phyloP scores from a whole-genome alignment of 1,140 invertebrate species.

The Cyclina sinensis region DNA sequence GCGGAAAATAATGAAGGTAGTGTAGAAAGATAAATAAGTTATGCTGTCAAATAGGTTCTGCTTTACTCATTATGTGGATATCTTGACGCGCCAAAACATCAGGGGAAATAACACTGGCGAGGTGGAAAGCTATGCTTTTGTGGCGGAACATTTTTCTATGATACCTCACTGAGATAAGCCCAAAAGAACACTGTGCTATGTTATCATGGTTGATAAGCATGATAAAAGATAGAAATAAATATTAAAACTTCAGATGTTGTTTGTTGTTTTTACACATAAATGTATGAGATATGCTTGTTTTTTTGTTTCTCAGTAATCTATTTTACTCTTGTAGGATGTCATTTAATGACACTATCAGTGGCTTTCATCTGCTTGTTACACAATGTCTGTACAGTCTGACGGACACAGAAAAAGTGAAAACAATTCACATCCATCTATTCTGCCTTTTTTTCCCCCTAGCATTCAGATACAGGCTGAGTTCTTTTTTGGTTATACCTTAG shows the following conservation, averaged over 20 bases:
- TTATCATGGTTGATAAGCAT: constrained; percentile 41
- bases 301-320: constrained; percentile 34
- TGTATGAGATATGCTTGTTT: constrained; percentile 28
- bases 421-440: constrained; percentile 3
- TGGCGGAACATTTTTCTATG: constrained; percentile 52
- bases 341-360: constrained; percentile 36
- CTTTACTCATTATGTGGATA: constrained; percentile 52
- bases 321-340: constrained; percentile 40
- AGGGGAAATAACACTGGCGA: constrained; percentile 30
- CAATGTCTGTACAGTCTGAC: constrained; percentile 27
- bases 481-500: too few relatives aligned
- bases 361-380: constrained; percentile 29
- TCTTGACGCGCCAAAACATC: constrained; percentile 48
- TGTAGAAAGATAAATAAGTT: constrained; percentile 62
- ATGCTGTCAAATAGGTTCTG: constrained; percentile 57
- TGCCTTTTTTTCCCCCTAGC: too few relatives aligned
- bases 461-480: too few relatives aligned
- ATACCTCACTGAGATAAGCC: constrained; percentile 32
- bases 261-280: constrained; percentile 47
- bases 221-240: constrained; percentile 65
- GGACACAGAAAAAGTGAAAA: constrained; percentile 15
- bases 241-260: constrained; percentile 56
- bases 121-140: constrained; percentile 62
- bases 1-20: constrained; percentile 63
- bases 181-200: constrained; percentile 52